phyloP scores from a whole-genome alignment of 2,888 invertebrate genomes.

The Lutraria lutraria region DNA sequence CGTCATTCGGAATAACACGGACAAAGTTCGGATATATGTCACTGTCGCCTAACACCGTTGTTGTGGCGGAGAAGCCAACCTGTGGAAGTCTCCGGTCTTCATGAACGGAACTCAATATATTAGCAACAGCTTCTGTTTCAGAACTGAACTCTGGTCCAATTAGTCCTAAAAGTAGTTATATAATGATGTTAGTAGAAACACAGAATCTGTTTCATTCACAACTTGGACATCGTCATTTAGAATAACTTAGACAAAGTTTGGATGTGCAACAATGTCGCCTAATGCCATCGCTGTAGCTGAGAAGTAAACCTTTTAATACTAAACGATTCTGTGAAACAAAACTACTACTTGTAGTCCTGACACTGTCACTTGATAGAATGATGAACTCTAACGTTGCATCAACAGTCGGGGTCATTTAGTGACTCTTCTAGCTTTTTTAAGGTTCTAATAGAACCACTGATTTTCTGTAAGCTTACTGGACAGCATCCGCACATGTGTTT shows the following conservation, averaged over 20 bases:
- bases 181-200: background rate
- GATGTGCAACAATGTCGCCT: constrained; percentile 44
- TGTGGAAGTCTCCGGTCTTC: constrained; percentile 48
- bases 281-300: constrained; percentile 62
- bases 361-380: too few relatives aligned
- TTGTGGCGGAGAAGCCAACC: constrained; percentile 65
- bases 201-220: background rate
- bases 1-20: constrained; percentile 67
- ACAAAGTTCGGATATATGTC: constrained; percentile 64
- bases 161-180: constrained; percentile 17
- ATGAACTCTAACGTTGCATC: too few relatives aligned
- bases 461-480: too few relatives aligned
- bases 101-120: constrained; percentile 43
- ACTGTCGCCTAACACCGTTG: constrained; percentile 43
- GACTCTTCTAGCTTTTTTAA: too few relatives aligned
- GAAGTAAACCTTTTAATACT: constrained; percentile 46
- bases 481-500: too few relatives aligned
- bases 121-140: constrained; percentile 43
- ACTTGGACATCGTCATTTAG: constrained; percentile 65
- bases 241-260: constrained; percentile 67
- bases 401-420: too few relatives aligned
- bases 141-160: constrained; percentile 54
- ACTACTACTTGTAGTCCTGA: too few relatives aligned
- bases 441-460: too few relatives aligned
- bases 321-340: too few relatives aligned